Evolutionary conservation across 2,113 vertebrate genomes (phyloP).

Genomic region (Hemibates koningsi): DNA sequence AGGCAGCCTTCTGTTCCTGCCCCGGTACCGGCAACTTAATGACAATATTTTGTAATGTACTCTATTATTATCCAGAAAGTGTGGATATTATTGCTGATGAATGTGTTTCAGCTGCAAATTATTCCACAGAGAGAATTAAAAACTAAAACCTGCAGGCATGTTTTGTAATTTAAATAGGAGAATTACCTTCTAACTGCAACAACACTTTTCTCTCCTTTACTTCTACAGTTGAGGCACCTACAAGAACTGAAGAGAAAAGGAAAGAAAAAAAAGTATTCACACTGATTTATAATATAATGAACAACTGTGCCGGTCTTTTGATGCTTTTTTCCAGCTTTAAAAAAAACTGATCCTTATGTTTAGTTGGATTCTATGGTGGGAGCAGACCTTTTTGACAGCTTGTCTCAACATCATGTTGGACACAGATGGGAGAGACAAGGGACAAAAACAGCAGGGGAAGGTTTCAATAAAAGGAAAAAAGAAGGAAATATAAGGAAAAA

Average conservation of each 20-base stretch:
- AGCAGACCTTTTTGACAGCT: slow-evolving; percentile 40
- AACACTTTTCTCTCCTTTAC: not conserved
- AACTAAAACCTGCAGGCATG: not conserved
- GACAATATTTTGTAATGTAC: not conserved
- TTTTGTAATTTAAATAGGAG: not conserved
- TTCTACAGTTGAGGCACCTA: not conserved
- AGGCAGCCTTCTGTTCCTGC: not conserved
- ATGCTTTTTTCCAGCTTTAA: not conserved
- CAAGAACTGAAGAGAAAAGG: not conserved
- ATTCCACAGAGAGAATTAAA: not conserved
- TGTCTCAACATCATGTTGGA: slow-evolving; percentile 26
- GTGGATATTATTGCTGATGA: not conserved
- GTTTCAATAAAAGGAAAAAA: not conserved
- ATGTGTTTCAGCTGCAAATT: not conserved
- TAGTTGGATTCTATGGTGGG: not conserved
- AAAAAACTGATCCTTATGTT: not conserved
- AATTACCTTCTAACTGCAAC: not conserved
- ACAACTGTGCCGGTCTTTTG: not conserved
- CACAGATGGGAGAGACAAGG: slow-evolving; percentile 22
- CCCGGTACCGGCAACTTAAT: not conserved
- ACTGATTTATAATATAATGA: not conserved
- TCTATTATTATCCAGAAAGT: not conserved
- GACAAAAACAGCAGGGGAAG: slow-evolving; percentile 5
- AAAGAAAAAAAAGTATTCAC: not conserved
- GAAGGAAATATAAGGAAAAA: not conserved